Conservation (phyloP, 2,113 vertebrate genomes). For the Oryzias celebensis region DNA sequence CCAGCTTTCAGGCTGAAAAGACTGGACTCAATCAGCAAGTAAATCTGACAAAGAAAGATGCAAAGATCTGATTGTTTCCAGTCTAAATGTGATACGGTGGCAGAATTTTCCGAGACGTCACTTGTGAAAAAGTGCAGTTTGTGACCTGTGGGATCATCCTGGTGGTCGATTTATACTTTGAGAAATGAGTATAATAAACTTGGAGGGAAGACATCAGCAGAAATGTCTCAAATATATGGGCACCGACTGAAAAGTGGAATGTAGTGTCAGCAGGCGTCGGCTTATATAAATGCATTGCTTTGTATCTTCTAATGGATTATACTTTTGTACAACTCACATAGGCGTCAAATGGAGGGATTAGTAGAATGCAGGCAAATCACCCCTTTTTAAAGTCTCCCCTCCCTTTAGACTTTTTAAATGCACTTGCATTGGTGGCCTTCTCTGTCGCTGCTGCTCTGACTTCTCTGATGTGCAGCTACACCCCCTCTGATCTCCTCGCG, state of each 20-base stretch:
- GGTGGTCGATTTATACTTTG: no score
- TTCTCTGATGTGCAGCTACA: not conserved
- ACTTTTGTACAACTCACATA: slow-evolving; percentile 26
- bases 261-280: slow-evolving; percentile 39
- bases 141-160: no score
- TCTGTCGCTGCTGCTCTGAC: not conserved
- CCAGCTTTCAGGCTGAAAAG: no score
- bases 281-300: slow-evolving; percentile 48
- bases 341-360: slow-evolving; percentile 28
- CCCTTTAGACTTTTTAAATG: no score
- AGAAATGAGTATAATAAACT: no score
- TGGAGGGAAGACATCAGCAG: slow-evolving; percentile 28
- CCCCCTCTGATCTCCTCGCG: not conserved
- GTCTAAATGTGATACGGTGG: no score
- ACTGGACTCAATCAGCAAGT: no score
- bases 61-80: no score
- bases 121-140: no score
- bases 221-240: slow-evolving; percentile 22
- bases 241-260: slow-evolving; percentile 24
- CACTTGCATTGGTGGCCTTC: no score
- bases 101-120: no score
- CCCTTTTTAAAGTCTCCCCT: not conserved
- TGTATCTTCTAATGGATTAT: slow-evolving; percentile 51
- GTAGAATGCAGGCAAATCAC: slow-evolving; percentile 9
- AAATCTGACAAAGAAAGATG: no score